Conservation (phyloP, 2,888 invertebrate genomes). For the Cepaea hortensis region DNA sequence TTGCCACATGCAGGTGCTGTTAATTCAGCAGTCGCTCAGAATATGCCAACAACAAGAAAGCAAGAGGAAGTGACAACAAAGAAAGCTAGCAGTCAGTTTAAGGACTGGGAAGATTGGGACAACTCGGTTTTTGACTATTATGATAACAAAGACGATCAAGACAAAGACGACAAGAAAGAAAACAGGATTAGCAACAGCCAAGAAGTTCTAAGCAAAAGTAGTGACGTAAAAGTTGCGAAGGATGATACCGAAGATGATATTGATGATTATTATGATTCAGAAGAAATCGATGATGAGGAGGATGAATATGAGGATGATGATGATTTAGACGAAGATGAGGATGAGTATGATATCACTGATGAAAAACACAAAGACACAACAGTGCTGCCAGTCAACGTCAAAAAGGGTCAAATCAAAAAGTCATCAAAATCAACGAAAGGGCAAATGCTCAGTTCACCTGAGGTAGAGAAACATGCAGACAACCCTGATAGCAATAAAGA, state of each 20-base stretch:
- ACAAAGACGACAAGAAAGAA: not conserved
- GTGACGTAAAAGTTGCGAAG: not conserved
- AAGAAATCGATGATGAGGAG: constrained; percentile 18
- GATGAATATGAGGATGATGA: constrained; percentile 8
- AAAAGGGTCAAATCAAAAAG: not conserved
- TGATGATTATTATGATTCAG: constrained; percentile 40
- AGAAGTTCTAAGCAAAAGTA: not conserved
- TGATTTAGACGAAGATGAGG: constrained; percentile 14
- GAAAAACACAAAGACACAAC: constrained; percentile 1
- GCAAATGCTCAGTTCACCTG: constrained; percentile 13
- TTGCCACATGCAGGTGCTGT: not conserved
- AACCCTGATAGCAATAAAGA: constrained; percentile 45
- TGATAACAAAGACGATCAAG: constrained; percentile 23
- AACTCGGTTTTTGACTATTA: constrained; percentile 42
- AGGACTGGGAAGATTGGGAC: constrained; percentile 47
- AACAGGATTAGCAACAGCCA: not conserved
- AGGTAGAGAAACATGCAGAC: constrained; percentile 38
- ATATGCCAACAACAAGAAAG: not conserved
- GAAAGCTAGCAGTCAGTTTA: constrained; percentile 27
- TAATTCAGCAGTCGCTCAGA: not conserved
- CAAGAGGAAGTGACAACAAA: constrained; percentile 1
- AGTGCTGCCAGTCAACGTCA: not conserved
- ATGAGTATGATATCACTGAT: constrained; percentile 34
- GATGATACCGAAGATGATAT: not conserved
- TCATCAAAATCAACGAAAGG: not conserved